Base-by-base conservation (phyloP, 2,888 invertebrate species). In the Trichopoda pennipes region DNA sequence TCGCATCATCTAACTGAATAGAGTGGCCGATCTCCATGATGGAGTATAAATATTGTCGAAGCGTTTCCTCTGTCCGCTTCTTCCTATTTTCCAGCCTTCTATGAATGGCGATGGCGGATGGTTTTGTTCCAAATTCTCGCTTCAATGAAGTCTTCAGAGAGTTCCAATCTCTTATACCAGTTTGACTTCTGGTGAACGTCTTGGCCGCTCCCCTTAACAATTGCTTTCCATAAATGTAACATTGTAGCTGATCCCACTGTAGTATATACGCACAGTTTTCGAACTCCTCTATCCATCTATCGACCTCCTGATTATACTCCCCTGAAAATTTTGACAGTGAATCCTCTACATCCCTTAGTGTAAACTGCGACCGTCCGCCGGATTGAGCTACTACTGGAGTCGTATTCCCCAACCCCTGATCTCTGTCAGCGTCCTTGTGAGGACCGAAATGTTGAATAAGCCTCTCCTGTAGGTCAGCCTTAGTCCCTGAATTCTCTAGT, bases 181-280 rank as follows among this genome's bases (percentile, higher is more conserved):
- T 56, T 60, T 84, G 78, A 16, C 78, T 84, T 58, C 80, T 47
- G 14, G 77, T 61, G 42, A 76, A 81, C 9, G 69, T 58, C 42
- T 76, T 81, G 8, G 84, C 84, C 1, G 80, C 81, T 6, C 79
- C 84, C 44, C 56, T 58, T 12, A 84, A 47, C 49, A 81, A 47
- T n/a, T 81, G 84, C 38, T 84, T 84, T 1, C 53, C 76, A 61
- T 84, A 81, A 1, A 84, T 80, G 21, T 53, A 81, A 16, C 66
- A 64, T 55, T 77, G 83, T 19, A 83, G 35, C 9, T 58, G n/a
- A 17, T 56, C 60, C 83, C 80, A 83, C 0, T 53, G 17, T 3
- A 83, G 47, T 0, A 75, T 64, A 6, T 44, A 9, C 6, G n/a
- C 28, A 32, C 55, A 56, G 32, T 56, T 8, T 6, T 28, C 28